Conservation (phyloP, 2,113 vertebrate species). For the Elgaria multicarinata region DNA sequence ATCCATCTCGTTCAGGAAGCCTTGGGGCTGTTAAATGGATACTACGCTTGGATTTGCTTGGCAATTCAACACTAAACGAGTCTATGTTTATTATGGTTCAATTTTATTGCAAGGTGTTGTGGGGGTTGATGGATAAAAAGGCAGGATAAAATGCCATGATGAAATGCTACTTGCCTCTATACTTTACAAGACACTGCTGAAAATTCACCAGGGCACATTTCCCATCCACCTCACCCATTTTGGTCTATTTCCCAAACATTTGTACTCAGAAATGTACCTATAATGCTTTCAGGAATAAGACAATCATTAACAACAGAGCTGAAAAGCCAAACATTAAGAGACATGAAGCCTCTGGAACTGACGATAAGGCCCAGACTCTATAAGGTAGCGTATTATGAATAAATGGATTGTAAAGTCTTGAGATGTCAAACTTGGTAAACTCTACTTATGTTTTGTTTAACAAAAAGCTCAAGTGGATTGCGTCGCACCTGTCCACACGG, state of each 20-base stretch:
- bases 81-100: neutral
- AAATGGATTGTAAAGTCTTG: neutral
- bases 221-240: neutral
- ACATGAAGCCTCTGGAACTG: conserved; percentile 4
- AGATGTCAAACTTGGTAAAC: neutral
- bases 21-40: neutral
- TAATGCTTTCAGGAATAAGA: neutral
- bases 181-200: neutral
- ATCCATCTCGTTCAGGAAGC: neutral
- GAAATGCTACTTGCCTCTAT: neutral
- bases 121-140: too few relatives aligned
- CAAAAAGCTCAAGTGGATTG: conserved; percentile 26
- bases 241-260: too few relatives aligned
- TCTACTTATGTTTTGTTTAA: conserved; percentile 18
- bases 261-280: neutral
- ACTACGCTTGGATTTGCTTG: neutral
- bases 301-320: too few relatives aligned
- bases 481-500: conserved; percentile 23
- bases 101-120: neutral
- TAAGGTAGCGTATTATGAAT: neutral
- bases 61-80: too few relatives aligned
- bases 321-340: neutral
- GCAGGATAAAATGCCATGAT: too few relatives aligned
- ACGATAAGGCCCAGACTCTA: neutral
- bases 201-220: neutral